phyloP scores from a whole-genome alignment of 1,140 invertebrate species.

The Melitaea cinxia region DNA sequence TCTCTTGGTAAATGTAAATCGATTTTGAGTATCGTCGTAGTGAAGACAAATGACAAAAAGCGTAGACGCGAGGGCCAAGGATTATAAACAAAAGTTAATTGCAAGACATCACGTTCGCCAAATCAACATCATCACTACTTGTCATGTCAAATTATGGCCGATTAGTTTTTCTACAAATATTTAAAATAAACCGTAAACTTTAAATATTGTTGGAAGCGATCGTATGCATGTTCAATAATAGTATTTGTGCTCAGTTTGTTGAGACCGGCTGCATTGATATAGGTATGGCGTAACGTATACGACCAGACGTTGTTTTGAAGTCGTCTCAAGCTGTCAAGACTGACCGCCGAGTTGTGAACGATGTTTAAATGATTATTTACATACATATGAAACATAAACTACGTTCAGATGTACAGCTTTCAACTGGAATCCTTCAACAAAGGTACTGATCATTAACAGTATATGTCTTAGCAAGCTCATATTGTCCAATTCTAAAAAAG shows the following conservation, averaged over 20 bases:
- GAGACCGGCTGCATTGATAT: background rate
- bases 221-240: constrained; percentile 12
- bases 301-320: background rate
- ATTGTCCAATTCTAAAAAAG: no score
- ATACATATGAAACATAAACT: constrained; percentile 13
- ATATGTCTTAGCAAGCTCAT: no score
- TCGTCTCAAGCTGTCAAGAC: constrained; percentile 19
- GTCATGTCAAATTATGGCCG: background rate
- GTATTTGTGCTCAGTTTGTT: constrained; percentile 1
- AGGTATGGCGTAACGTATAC: constrained; percentile 7
- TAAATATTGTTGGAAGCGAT: background rate
- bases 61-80: constrained; percentile 6
- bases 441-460: background rate
- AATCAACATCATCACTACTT: background rate
- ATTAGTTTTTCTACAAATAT: background rate
- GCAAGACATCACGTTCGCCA: constrained; percentile 15
- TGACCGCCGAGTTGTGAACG: constrained; percentile 30
- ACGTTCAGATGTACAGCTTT: constrained; percentile 12
- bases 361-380: no score
- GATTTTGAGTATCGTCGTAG: constrained; percentile 9
- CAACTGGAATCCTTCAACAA: constrained; percentile 28
- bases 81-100: constrained; percentile 17
- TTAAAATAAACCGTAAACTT: background rate
- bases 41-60: constrained; percentile 12
- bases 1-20: constrained; percentile 2